phyloP scores from a whole-genome alignment of 1,140 invertebrate genomes.

The Bombus turneri region DNA sequence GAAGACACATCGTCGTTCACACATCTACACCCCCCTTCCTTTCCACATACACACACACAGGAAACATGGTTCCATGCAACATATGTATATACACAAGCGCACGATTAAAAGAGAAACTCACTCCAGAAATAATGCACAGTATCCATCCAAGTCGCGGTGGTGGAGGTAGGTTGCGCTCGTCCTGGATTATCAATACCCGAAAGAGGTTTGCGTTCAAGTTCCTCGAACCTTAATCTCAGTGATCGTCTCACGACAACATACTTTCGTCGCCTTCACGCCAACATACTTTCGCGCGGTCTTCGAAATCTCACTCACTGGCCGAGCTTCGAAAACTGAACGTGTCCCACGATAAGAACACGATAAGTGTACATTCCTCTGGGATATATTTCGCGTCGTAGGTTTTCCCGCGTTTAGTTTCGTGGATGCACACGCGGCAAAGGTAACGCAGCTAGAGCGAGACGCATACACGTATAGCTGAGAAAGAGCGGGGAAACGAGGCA shows the following conservation, averaged over 20 bases:
- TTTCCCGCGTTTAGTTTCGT: slow-evolving; percentile 61
- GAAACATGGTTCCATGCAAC: not conserved
- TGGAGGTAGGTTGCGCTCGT: slow-evolving; percentile 48
- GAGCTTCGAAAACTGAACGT: slow-evolving; percentile 35
- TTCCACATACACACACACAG: not conserved
- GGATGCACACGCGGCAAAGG: slow-evolving; percentile 47
- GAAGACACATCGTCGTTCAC: slow-evolving; percentile 16
- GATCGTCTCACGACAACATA: slow-evolving; percentile 38
- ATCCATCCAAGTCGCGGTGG: slow-evolving; percentile 80
- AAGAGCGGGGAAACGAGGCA: slow-evolving; percentile 1
- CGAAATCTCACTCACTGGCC: slow-evolving; percentile 49
- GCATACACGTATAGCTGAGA: not conserved
- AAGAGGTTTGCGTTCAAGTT: slow-evolving; percentile 18
- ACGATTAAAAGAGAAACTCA: slow-evolving; percentile 75
- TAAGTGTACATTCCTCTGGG: slow-evolving; percentile 47
- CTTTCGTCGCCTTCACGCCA: not conserved
- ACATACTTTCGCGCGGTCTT: slow-evolving; percentile 20
- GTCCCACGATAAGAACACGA: slow-evolving; percentile 34
- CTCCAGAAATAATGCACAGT: slow-evolving; percentile 83
- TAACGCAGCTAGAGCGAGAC: slow-evolving; percentile 33
- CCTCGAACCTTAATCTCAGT: slow-evolving; percentile 30
- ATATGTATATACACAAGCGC: slow-evolving; percentile 5
- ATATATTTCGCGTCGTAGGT: slow-evolving; percentile 42
- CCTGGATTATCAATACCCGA: slow-evolving; percentile 55
- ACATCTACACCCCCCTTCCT: not conserved